Base-by-base conservation (phyloP, 2,797 vertebrate genomes). In the Falco biarmicus region DNA sequence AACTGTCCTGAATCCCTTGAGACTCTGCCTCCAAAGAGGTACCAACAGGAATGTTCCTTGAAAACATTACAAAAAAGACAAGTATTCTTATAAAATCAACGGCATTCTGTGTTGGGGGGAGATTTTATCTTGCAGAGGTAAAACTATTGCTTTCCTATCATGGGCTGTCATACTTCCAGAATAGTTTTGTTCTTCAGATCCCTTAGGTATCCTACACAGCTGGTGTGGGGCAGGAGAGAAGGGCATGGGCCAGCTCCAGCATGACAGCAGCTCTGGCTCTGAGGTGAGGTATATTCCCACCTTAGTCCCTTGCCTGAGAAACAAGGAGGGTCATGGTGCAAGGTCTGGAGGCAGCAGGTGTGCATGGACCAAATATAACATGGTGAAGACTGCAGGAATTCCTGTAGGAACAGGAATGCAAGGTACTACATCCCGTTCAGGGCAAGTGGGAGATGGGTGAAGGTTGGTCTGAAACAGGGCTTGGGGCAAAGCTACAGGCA, bases 1-100 rank as follows among this genome's bases (percentile, higher is more conserved):
- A 93, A 90, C 48, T 83, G 53, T 64, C 65, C 50, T 11, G 19
- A 87, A 85, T 85, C 64, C 64, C 54, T 64, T 61, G n/a, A 59
- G 57, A 94, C 12, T 68, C 60, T 54, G 77, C 37, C 37, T 96
- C 73, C 51, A 86, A 92, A 92, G 53, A 89, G 48, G 59, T 65
- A 87, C 37, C 69, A 81, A 90, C 22, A 57, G 54, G 68, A 81
- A 78, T 7, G 29, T 9, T 80, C 21, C 34, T 61, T 90, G 59
- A 92, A 93, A 91, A 78, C 1, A 1, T 34, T 82, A 82, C 47
- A 90, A 65, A 86, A 68, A 8, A 1, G 39, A 81, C 59, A 84
- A 57, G 65, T 9, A 56, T 34, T 73, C 61, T 91, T 41, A 90
- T 15, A 79, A 77, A 90, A 88, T 7, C 57, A 53, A 69, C 37